Evolutionary conservation across 2,797 vertebrate species (phyloP), one percentile per base, ranked within the genome.

Genomic region (Austrolebias charrua): DNA sequence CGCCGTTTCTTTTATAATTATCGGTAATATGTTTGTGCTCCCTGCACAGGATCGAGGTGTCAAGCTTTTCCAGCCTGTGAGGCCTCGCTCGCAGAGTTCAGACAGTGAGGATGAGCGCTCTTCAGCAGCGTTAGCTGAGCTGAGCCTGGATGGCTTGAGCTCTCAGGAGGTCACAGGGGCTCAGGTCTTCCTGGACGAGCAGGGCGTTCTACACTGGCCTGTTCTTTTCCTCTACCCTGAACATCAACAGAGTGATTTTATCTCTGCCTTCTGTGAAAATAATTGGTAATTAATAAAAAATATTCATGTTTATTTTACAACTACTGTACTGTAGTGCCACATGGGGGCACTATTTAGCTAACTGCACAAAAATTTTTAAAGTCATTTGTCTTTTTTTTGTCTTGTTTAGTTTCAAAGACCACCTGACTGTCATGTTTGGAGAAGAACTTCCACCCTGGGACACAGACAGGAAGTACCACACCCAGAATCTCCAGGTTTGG

Each of bases 151-250:
- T 1, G 91, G 90, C 5, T 81, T 98, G 49, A 79, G 85, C 69
- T 86, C 92, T 5, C 87, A 92, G 73, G 94, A 90, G 59, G 89
- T 84, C 57, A 92, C 53, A 0, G 94, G 95, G 10, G 87, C 93
- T 46, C 90, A 85, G 51, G 95, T 96, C 57, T 92, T 86, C 65
- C 59, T 96, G 33, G 95, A 97, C 65, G 90, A 94, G 38, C 90
- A 93, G 63, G 94, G 94, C 62, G 82, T 42, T 44, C 86, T 99
- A 15, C 92, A 90, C 79, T 99, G 97, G 97, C 97, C 97, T 0
- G 95, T 98, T 20, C 89, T 99, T 55, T 94, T 99, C 57, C 91
- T 99, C 24, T 99, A 98, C 71, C 97, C 97, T 0, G 97, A 99
- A 70, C 92, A 98, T 1, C 86, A 91, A 43, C 97, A 98, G 75